A percentile compares a stretch with the other conserved stretches of the same genome.
These are phyloP conservation scores for Margaritifera margaritifera DNA, from an alignment of 2,888 invertebrate species.

Conservation along the genomic window DNA sequence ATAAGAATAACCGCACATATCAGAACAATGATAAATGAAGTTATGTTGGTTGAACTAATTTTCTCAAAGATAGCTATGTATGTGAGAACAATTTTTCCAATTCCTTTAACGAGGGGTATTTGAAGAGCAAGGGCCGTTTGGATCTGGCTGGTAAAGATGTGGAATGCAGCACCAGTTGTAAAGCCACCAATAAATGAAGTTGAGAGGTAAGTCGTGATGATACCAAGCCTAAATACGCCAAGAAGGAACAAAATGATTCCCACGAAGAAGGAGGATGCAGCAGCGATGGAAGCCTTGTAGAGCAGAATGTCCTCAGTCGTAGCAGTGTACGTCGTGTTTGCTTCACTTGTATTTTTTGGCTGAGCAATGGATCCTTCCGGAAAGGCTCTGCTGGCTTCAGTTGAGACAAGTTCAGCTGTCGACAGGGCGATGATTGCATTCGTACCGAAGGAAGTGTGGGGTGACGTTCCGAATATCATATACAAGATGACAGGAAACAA, in stretches of 20 bases:
- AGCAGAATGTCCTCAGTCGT: conserved; percentile 19
- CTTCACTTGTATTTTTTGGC: too few species aligned
- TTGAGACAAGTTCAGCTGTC: conserved; percentile 52
- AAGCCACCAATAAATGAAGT: conserved; percentile 59
- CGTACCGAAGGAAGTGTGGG: conserved; percentile 60
- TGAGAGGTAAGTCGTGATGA: too few species aligned
- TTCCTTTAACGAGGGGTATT: conserved; percentile 35
- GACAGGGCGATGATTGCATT: conserved; percentile 62
- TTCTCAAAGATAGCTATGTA: conserved; percentile 77
- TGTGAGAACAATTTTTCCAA: conserved; percentile 73
- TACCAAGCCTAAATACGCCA: conserved; percentile 43
- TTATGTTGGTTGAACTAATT: conserved; percentile 78
- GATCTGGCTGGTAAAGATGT: conserved; percentile 55
- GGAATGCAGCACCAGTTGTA: conserved; percentile 53
- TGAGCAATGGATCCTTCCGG: not conserved
- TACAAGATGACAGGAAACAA: conserved; percentile 62
- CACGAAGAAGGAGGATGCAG: conserved; percentile 42
- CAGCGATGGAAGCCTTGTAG: conserved; percentile 46
- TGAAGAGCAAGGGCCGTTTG: conserved; percentile 44
- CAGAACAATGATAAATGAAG: conserved; percentile 80
- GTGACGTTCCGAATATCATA: conserved; percentile 58
- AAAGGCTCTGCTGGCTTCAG: conserved; percentile 12
- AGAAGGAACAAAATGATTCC: conserved; percentile 48
- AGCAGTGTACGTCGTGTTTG: too few species aligned
- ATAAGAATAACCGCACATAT: conserved; percentile 80